These are phyloP conservation scores for Eilema griseolum DNA, from an alignment of 2,888 invertebrate genomes.

Conservation along the genomic window DNA sequence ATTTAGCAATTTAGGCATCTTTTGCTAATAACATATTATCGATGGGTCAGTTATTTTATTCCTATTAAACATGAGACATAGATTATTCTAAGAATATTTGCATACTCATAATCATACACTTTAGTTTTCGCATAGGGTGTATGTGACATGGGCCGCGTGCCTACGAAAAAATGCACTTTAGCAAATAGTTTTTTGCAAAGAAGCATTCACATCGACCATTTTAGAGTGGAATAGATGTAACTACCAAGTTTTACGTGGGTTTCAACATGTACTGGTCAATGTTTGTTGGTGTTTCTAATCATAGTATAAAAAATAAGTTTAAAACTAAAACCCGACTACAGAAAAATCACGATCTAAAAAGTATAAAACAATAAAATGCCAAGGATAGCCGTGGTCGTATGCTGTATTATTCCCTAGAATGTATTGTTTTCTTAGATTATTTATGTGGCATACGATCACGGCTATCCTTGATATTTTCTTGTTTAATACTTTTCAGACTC, in stretches of 20 bases:
- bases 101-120: slow-evolving; percentile 2
- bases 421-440: too few species aligned
- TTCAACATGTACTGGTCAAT: neutral
- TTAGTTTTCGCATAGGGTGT: slow-evolving; percentile 24
- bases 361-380: too few species aligned
- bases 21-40: neutral
- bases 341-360: too few species aligned
- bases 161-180: slow-evolving; percentile 34
- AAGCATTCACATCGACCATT: slow-evolving; percentile 15
- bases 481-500: too few species aligned
- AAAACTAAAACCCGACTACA: too few species aligned
- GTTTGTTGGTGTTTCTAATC: too few species aligned
- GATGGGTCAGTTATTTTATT: slow-evolving; percentile 17
- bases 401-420: too few species aligned
- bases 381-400: too few species aligned
- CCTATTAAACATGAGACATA: slow-evolving; percentile 14
- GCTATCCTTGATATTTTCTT: too few species aligned
- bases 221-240: neutral
- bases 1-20: neutral
- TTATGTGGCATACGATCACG: too few species aligned
- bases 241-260: neutral
- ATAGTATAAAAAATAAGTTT: too few species aligned
- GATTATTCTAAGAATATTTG: slow-evolving; percentile 19
- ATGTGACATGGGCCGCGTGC: slow-evolving; percentile 49
- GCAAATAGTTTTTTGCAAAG: slow-evolving; percentile 44